Base-by-base conservation (phyloP, 2,113 vertebrate genomes). In the Pampusana beccarii region DNA sequence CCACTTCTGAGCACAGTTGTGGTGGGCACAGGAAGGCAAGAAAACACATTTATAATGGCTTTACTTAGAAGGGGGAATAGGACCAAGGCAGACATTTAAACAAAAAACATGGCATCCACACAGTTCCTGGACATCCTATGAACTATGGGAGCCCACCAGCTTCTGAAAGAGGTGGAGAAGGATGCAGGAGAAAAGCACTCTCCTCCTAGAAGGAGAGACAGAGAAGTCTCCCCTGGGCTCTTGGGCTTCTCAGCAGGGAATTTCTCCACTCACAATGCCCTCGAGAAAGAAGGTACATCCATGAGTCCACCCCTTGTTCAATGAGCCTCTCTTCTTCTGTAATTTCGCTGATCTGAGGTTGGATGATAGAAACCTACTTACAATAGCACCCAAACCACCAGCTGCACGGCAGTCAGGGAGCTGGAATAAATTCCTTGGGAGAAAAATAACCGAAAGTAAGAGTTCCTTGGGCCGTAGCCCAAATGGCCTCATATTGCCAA, bases 231-330 rank as follows among this genome's bases (percentile, higher is more conserved):
- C 8, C 4, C 16, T 44, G 34, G 7, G 53, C 6, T 85, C 29
- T 34, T 42, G 17, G 26, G 4, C 48, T 88, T 80, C 42, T 88
- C 40, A n/a, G 58, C 60, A 67, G 34, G 42, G 34, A 65, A 53
- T 64, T 82, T 67, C 34, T 64, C 33, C 0, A 0, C 44, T 73
- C 19, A 9, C 0, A 0, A 10, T 58, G 48, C 14, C 18, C n/a
- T 57, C 0, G 0, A 11, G 21, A 42, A 92, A 62, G 56, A 29
- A 87, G 20, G 4, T 5, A 0, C 2, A 1, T 51, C 24, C 61
- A 16, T 51, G 61, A 88, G 16, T 17, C 38, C 13, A 34, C 19
- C 57, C 33, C 13, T 72, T 57, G 13, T 51, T 84, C 53, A 44
- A 79, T 3, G 13, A 80, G 21, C 16, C 15, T 42, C 11, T 38